Percentiles rank a stretch among this genome's conserved stretches.
Conservation (phyloP, 2,888 invertebrate species). For the Salticus scenicus region DNA sequence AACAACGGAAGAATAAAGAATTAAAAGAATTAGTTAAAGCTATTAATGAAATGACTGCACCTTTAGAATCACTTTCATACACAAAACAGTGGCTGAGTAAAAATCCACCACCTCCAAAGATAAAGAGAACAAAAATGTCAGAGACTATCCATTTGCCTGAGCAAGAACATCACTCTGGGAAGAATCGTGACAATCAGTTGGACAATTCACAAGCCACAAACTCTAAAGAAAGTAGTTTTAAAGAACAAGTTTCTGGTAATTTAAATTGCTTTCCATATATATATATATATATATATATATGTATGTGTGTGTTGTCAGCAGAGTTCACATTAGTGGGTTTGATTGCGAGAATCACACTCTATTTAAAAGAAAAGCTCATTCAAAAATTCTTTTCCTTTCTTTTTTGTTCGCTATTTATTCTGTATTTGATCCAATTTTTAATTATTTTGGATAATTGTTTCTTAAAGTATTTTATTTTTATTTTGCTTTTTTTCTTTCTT, state of each 20-base stretch:
- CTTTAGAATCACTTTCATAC: conserved; percentile 37
- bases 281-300: too few relatives aligned
- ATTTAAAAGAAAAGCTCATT: too few relatives aligned
- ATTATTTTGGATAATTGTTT: too few relatives aligned
- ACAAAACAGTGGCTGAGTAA: conserved; percentile 51
- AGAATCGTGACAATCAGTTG: neutral
- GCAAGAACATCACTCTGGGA: neutral
- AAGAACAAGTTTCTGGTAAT: conserved; percentile 36
- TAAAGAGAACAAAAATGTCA: neutral
- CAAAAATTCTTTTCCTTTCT: too few relatives aligned
- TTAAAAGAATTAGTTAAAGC: conserved; percentile 50
- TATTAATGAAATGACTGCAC: conserved; percentile 33
- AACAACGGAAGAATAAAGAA: conserved; percentile 25
- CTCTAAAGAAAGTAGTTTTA: conserved; percentile 25
- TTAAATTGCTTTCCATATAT: neutral
- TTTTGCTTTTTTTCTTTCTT: too few relatives aligned
- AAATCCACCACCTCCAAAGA: conserved; percentile 40
- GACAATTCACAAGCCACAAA: conserved; percentile 23
- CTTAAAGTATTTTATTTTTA: too few relatives aligned
- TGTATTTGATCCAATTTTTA: too few relatives aligned
- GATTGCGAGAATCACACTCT: too few relatives aligned
- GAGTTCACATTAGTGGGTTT: too few relatives aligned
- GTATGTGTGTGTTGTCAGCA: too few relatives aligned
- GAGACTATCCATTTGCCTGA: neutral
- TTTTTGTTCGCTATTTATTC: too few relatives aligned